These are phyloP conservation scores for Zaprionus vittiger DNA, from an alignment of 1,140 invertebrate genomes.

Conservation along the genomic window DNA sequence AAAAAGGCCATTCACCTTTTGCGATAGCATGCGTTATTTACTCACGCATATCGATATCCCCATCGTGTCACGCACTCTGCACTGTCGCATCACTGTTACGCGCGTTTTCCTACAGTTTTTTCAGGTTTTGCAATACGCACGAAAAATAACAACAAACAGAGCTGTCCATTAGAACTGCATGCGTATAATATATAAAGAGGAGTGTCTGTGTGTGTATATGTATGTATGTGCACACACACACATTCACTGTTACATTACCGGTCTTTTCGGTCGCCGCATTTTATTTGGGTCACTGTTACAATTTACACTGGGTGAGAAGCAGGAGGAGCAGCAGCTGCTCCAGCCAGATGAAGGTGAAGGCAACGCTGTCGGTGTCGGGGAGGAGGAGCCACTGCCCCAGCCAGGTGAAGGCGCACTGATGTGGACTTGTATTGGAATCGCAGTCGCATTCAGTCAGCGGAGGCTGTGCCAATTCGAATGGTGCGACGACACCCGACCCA, in stretches of 20 bases:
- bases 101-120: slow-evolving; percentile 21
- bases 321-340: background rate
- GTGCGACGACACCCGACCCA: slow-evolving; percentile 22
- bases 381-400: background rate
- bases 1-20: background rate
- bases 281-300: slow-evolving; percentile 83
- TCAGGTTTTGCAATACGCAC: slow-evolving; percentile 58
- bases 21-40: background rate
- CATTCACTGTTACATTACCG: slow-evolving; percentile 81
- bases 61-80: slow-evolving; percentile 5
- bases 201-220: background rate
- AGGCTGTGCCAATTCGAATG: slow-evolving; percentile 62
- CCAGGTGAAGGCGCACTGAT: background rate
- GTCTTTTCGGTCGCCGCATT: slow-evolving; percentile 73
- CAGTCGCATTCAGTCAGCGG: slow-evolving; percentile 10
- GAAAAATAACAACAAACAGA: slow-evolving; percentile 34
- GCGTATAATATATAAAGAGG: slow-evolving; percentile 56
- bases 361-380: background rate
- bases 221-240: slow-evolving; percentile 41
- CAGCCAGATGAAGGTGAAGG: background rate
- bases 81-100: slow-evolving; percentile 42
- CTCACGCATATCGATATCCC: slow-evolving; percentile 2
- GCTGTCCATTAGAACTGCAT: slow-evolving; percentile 70
- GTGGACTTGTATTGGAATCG: background rate
- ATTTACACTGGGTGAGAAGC: slow-evolving; percentile 49